Evolutionary conservation across 2,888 invertebrate species (phyloP).

Genomic region (Chrysina gloriosa): DNA sequence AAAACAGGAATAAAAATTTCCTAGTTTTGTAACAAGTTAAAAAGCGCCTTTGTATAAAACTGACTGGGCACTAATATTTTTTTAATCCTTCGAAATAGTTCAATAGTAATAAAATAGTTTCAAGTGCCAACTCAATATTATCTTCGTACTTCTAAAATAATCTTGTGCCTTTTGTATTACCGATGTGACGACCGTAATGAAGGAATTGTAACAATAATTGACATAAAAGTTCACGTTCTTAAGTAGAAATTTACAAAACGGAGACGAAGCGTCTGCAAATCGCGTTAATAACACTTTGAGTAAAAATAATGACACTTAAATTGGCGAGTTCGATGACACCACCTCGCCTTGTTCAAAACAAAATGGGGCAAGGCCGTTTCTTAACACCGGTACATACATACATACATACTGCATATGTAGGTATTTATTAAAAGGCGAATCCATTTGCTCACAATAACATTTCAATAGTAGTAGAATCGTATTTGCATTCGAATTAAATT

Average conservation of each 20-base stretch:
- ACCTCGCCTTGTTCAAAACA: conserved; percentile 34
- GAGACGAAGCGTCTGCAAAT: conserved; percentile 2
- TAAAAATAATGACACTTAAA: conserved; percentile 37
- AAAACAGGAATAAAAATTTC: too few relatives aligned
- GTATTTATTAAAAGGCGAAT: conserved; percentile 31
- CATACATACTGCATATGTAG: not conserved
- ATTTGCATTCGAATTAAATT: conserved; percentile 18
- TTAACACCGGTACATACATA: conserved; percentile 21
- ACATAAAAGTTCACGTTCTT: not conserved
- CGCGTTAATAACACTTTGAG: conserved; percentile 29
- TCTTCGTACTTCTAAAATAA: too few relatives aligned
- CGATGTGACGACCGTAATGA: not conserved
- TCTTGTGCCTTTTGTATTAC: too few relatives aligned
- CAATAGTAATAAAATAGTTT: too few relatives aligned
- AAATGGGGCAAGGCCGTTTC: conserved; percentile 40
- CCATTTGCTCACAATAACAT: conserved; percentile 19
- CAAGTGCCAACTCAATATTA: too few relatives aligned
- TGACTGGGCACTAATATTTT: too few relatives aligned
- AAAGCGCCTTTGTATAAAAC: too few relatives aligned
- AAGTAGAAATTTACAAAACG: conserved; percentile 21
- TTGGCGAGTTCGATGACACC: conserved; percentile 37
- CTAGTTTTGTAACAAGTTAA: too few relatives aligned
- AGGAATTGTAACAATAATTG: not conserved
- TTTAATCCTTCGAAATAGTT: too few relatives aligned
- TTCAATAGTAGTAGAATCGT: conserved; percentile 2